phyloP scores from a whole-genome alignment of 1,140 invertebrate genomes.

The Cydia amplana region DNA sequence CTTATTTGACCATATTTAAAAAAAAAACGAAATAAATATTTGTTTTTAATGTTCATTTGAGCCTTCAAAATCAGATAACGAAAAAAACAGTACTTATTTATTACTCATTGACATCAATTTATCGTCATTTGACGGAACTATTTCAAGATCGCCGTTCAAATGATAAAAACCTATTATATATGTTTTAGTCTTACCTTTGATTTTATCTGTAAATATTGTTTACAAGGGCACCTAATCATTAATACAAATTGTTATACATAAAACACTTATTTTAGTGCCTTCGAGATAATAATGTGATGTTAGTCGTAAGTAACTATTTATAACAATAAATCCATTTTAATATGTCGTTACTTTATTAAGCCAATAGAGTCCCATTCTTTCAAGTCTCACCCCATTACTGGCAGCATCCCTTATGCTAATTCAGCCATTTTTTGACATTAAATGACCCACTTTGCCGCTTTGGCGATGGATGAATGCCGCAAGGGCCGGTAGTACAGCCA shows the following conservation, averaged over 20 bases:
- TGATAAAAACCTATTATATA: neutral
- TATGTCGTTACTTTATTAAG: slow-evolving; percentile 40
- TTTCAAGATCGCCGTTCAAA: neutral
- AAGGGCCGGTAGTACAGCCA: slow-evolving; percentile 30
- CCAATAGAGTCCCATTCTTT: slow-evolving; percentile 49
- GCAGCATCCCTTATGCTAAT: slow-evolving; percentile 66
- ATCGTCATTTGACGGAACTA: neutral
- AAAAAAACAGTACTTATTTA: neutral
- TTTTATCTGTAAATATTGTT: slow-evolving; percentile 41
- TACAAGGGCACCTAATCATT: slow-evolving; percentile 51
- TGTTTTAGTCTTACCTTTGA: neutral
- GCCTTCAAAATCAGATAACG: slow-evolving; percentile 5
- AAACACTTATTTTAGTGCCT: slow-evolving; percentile 58
- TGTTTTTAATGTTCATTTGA: neutral
- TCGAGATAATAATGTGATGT: slow-evolving; percentile 65
- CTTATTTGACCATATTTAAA: neutral
- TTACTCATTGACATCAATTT: neutral
- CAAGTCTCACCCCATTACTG: slow-evolving; percentile 49
- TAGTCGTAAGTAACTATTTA: slow-evolving; percentile 49
- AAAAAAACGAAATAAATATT: neutral
- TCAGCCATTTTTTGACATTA: slow-evolving; percentile 56
- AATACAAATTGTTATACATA: slow-evolving; percentile 55
- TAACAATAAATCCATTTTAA: slow-evolving; percentile 42
- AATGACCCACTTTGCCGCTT: slow-evolving; percentile 66
- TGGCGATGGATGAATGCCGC: slow-evolving; percentile 40